A percentile compares a stretch with the other conserved stretches of the same genome.
Evolutionary conservation across 2,888 invertebrate genomes (phyloP).

Genomic region (Calameuta filiformis): DNA sequence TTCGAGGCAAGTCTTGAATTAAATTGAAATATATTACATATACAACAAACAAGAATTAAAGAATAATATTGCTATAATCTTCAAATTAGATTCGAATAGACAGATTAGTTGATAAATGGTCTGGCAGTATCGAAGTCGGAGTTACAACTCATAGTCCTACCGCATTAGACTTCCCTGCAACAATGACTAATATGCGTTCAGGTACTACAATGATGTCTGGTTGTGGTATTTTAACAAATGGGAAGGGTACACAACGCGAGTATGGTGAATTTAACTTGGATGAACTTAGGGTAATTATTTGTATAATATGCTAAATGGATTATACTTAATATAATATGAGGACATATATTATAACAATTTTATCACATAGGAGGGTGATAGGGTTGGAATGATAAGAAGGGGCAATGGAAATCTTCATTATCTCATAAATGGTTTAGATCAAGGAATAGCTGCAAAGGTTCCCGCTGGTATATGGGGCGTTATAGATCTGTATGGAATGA

Average conservation of each 20-base stretch:
- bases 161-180: slow-evolving; percentile 91
- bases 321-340: not conserved
- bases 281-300: slow-evolving; percentile 78
- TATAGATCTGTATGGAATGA: slow-evolving; percentile 95
- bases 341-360: slow-evolving; percentile 11
- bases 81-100: slow-evolving; percentile 83
- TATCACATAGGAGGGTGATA: slow-evolving; percentile 80
- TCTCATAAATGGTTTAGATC: slow-evolving; percentile 92
- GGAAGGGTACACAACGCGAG: slow-evolving; percentile 91
- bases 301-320: not conserved
- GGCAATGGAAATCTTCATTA: slow-evolving; percentile 88
- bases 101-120: slow-evolving; percentile 94
- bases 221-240: slow-evolving; percentile 95
- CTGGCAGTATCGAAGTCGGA: slow-evolving; percentile 92
- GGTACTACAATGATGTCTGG: slow-evolving; percentile 97
- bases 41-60: not conserved
- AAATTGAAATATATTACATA: not conserved
- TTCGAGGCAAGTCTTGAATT: slow-evolving; percentile 75
- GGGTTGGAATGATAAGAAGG: slow-evolving; percentile 92
- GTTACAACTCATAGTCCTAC: slow-evolving; percentile 94
- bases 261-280: slow-evolving; percentile 95
- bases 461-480: slow-evolving; percentile 91
- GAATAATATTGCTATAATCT: slow-evolving; percentile 5
- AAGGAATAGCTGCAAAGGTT: slow-evolving; percentile 89
- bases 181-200: slow-evolving; percentile 94